A percentile compares a stretch with the other conserved stretches of the same genome.
phyloP scores from a whole-genome alignment of 1,140 invertebrate species.

The Aphelenchoides fujianensis region DNA sequence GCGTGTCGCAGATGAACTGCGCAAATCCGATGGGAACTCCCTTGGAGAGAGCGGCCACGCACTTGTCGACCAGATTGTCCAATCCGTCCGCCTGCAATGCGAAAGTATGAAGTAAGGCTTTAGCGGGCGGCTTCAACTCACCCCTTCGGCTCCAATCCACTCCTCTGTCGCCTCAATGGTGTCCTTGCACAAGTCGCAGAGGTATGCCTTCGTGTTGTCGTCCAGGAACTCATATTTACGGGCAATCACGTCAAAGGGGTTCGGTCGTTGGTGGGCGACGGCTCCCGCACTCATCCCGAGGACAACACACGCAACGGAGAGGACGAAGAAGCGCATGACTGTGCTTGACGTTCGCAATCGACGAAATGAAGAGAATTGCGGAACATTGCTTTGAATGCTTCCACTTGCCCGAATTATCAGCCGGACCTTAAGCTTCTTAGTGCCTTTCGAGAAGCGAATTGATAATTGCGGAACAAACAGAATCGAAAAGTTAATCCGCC shows the following conservation, averaged over 20 bases:
- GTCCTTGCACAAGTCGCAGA: constrained; percentile 11
- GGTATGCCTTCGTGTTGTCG: not conserved
- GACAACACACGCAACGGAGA: not conserved
- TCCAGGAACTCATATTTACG: not conserved
- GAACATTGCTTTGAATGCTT: not conserved
- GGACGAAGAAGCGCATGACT: not conserved
- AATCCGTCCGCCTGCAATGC: not conserved
- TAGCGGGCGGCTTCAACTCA: not conserved
- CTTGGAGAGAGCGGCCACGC: not conserved
- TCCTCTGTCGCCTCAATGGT: not conserved
- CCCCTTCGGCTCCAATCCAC: constrained; percentile 1
- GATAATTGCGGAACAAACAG: too few species aligned
- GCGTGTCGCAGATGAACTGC: constrained; percentile 12
- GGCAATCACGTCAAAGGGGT: not conserved
- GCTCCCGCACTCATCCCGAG: not conserved
- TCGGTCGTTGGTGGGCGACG: not conserved
- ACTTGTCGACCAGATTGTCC: not conserved
- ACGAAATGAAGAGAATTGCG: too few species aligned
- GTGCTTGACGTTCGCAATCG: not conserved
- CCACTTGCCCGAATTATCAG: not conserved
- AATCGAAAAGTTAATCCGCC: too few species aligned
- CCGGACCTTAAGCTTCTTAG: not conserved
- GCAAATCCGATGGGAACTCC: constrained; percentile 9
- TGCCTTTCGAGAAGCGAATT: too few species aligned
- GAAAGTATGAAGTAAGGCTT: not conserved